Percentiles rank a stretch among this genome's conserved stretches.
Evolutionary conservation across 1,140 invertebrate genomes (phyloP).

Genomic region (Dendrolimus punctatus): DNA sequence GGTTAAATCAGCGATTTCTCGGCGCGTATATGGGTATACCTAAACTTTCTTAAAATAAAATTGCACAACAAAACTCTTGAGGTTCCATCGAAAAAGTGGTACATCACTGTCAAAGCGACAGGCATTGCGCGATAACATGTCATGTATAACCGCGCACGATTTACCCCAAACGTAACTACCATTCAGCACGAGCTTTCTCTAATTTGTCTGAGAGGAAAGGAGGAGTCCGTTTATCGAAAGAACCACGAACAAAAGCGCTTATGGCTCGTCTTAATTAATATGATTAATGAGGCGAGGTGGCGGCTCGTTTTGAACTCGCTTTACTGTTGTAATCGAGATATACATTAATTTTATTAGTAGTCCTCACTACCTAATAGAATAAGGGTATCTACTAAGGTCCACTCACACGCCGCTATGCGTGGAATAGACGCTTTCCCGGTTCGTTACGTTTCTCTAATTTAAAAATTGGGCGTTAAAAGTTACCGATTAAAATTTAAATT

Average conservation of each 20-base stretch:
- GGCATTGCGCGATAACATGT: background rate
- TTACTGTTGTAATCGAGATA: slow-evolving; percentile 64
- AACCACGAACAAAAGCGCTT: slow-evolving; percentile 57
- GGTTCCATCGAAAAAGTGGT: too few relatives aligned
- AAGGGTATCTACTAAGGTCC: slow-evolving; percentile 21
- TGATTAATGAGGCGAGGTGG: slow-evolving; percentile 60
- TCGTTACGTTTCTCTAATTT: slow-evolving; percentile 57
- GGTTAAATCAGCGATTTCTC: too few relatives aligned
- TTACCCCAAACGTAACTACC: slow-evolving; percentile 22
- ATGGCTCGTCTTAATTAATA: slow-evolving; percentile 67
- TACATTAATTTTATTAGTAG: slow-evolving; percentile 70
- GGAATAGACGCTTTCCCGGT: slow-evolving; percentile 34
- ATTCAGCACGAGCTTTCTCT: slow-evolving; percentile 24
- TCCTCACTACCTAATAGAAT: slow-evolving; percentile 61
- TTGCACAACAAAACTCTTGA: too few relatives aligned
- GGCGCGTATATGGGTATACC: too few relatives aligned
- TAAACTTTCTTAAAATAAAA: too few relatives aligned
- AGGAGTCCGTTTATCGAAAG: slow-evolving; percentile 45
- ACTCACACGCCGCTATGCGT: slow-evolving; percentile 28
- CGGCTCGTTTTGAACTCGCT: slow-evolving; percentile 57
- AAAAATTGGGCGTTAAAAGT: slow-evolving; percentile 63
- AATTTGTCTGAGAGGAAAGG: slow-evolving; percentile 37
- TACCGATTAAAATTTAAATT: slow-evolving; percentile 64
- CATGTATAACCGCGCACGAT: slow-evolving; percentile 1
- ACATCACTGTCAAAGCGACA: too few relatives aligned